Conservation (phyloP, 2,888 invertebrate species). For the Neoascia interrupta region DNA sequence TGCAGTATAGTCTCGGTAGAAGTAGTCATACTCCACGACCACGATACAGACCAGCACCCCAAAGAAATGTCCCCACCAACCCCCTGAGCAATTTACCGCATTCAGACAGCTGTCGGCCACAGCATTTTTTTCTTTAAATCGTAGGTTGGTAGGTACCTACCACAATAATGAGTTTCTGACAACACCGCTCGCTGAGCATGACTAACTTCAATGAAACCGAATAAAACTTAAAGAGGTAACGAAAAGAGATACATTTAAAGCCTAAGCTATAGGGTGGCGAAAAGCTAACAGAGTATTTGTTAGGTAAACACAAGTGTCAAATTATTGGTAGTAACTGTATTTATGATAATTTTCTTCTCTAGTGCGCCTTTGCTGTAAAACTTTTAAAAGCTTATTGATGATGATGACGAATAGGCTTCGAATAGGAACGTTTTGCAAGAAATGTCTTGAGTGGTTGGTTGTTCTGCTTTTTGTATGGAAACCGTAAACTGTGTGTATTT, state of each 20-base stretch:
- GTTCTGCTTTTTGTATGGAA: slow-evolving; percentile 28
- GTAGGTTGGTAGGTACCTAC: slow-evolving; percentile 1
- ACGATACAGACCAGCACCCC: slow-evolving; percentile 7
- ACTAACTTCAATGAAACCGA: slow-evolving; percentile 25
- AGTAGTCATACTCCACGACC: too few relatives aligned
- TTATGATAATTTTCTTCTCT: neutral
- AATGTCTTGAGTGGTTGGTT: neutral
- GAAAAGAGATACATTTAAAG: slow-evolving; percentile 22
- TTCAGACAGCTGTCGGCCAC: slow-evolving; percentile 19
- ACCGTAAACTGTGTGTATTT: neutral
- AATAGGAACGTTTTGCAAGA: slow-evolving; percentile 10
- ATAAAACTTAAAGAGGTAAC: slow-evolving; percentile 13
- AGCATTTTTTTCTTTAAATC: too few relatives aligned
- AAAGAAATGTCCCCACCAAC: slow-evolving; percentile 28
- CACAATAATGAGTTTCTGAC: slow-evolving; percentile 38
- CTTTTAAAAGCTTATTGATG: slow-evolving; percentile 23
- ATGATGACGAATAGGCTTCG: slow-evolving; percentile 54
- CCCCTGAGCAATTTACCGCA: slow-evolving; percentile 15
- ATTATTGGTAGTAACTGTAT: neutral
- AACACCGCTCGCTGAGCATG: slow-evolving; percentile 10
- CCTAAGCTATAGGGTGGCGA: slow-evolving; percentile 23
- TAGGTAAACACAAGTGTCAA: slow-evolving; percentile 4
- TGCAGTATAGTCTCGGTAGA: slow-evolving; percentile 10
- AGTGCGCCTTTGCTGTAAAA: slow-evolving; percentile 8
- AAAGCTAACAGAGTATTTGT: slow-evolving; percentile 16